Base-by-base conservation (phyloP, 2,888 invertebrate genomes). In the Philhelius pedissequus region DNA sequence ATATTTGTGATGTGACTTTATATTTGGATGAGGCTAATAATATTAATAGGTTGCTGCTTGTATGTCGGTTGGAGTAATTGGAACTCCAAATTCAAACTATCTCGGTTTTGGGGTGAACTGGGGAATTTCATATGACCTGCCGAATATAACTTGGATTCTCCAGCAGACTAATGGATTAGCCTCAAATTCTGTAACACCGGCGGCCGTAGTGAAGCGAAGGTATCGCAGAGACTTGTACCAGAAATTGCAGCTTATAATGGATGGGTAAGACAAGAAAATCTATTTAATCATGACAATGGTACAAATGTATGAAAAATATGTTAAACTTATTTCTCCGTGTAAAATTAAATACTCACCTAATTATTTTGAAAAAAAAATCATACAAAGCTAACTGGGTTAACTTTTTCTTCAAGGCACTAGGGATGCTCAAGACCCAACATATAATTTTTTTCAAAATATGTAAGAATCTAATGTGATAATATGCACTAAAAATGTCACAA, bases 221-320 rank as follows among this genome's bases (percentile, higher is more conserved):
- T 94, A 93, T 88, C 93, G 96, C 1, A 90, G 96, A 6, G 94
- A 95, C 73, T 91, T 96, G 38, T 96, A 96, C 88, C 92, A 92
- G 68, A 94, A 94, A 88, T 87, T 96, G 87, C 96, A 96, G 89
- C 90, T 93, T 22, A 93, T 95, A 87, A 93, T 96, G 90, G 93
- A 95, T 88, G 94, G 94, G 96, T 96, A 90, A 93, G 90, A 35
- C 89, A 4, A n/a, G 13, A 35, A 15, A 35, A 25, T 45, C 15
- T 4, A 7, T 30, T 30, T n/a, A n/a, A n/a, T n/a, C n/a, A n/a
- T n/a, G n/a, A n/a, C n/a, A n/a, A n/a, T n/a, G n/a, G n/a, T n/a
- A n/a, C n/a, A n/a, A n/a, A n/a, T n/a, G n/a, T n/a, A n/a, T n/a
- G n/a, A n/a, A n/a, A n/a, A n/a, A n/a, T n/a, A n/a, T n/a, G n/a